Evolutionary conservation across 2,888 invertebrate genomes (phyloP), one percentile per base, ranked within the genome.

Genomic region (Platypus cylindrus): DNA sequence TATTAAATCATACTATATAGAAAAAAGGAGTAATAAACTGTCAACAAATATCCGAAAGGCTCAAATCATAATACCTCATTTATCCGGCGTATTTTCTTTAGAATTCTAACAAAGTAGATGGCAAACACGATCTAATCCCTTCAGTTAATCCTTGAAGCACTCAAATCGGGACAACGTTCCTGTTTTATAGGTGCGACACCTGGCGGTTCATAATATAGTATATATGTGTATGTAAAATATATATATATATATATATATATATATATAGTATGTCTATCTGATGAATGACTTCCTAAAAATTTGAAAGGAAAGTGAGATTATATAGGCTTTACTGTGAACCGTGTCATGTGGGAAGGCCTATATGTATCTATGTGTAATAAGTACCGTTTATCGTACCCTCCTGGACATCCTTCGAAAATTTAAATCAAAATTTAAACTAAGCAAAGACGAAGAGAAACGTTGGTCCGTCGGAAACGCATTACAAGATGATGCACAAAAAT

Each of bases 271-370:
- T 9, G 20, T 55, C 51, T 53, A 53, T 47, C 50, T 62, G 60
- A 62, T 60, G 55, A 57, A 62, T 59, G 60, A 62, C 62, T 62
- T 62, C 61, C 61, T 57, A 60, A 58, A 7, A 59, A 58, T 59
- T 58, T 55, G 47, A 54, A 52, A 56, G 60, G 60, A 62, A 61
- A 55, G 50, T 52, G 53, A 56, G 61, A 59, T 62, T 62, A 62
- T 52, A 53, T 52, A 15, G 25, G 43, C 32, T 32, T 39, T 37
- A 43, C 23, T 11, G 30, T 30, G 38, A 37, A 37, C 38, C 39
- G 42, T 39, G 42, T 42, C 37, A 26, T 37, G 40, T 33, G 31
- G 38, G 26, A 24, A n/a, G n/a, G n/a, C n/a, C n/a, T n/a, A n/a
- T n/a, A n/a, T n/a, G n/a, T n/a, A n/a, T n/a, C n/a, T n/a, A n/a